These are phyloP conservation scores for Pterois miles DNA, from an alignment of 2,797 vertebrate species.

Conservation along the genomic window DNA sequence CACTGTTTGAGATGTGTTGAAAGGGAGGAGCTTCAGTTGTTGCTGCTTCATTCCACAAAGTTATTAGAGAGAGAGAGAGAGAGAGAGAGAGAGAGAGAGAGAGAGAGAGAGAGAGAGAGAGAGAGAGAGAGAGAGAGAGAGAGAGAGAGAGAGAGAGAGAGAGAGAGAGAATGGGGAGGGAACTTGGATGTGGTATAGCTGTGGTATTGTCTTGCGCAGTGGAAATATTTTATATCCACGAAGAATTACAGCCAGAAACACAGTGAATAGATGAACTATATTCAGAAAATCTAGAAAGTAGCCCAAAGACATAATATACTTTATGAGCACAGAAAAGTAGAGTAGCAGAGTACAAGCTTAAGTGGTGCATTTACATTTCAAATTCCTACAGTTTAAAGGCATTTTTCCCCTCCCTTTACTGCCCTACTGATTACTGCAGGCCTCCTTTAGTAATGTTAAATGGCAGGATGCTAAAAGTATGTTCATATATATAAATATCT, in stretches of 20 bases:
- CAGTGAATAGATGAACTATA: background rate
- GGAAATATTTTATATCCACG: background rate
- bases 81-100: background rate
- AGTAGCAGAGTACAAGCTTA: background rate
- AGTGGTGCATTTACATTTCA: background rate
- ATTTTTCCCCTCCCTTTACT: background rate
- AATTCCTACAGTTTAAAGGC: background rate
- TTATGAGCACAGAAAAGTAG: background rate
- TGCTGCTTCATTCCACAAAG: conserved; percentile 17
- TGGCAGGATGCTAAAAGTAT: background rate
- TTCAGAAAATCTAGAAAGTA: background rate
- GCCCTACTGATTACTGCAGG: no score
- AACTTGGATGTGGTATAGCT: background rate
- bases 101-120: conserved; percentile 6
- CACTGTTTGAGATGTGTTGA: conserved; percentile 38
- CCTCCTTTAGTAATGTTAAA: background rate
- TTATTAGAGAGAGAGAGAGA: background rate
- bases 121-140: conserved; percentile 2
- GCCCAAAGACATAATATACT: background rate
- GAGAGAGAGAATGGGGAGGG: background rate
- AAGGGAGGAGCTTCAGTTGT: conserved; percentile 54
- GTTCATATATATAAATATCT: background rate
- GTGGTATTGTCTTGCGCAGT: background rate
- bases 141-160: conserved; percentile 4
- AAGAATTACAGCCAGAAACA: background rate